Evolutionary conservation across 2,888 invertebrate species (phyloP).

Genomic region (Heliconius aoede): DNA sequence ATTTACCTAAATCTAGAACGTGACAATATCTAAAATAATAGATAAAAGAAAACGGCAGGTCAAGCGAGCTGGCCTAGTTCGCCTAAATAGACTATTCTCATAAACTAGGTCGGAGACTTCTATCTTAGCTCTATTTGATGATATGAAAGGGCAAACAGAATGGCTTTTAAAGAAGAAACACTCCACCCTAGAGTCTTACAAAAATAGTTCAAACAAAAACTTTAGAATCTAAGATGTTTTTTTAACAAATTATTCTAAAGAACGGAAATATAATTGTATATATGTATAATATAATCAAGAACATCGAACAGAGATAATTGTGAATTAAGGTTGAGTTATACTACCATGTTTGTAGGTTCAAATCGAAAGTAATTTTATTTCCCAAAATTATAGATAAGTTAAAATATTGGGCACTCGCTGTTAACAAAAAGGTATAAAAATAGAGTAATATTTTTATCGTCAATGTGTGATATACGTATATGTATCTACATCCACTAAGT

Average conservation of each 20-base stretch:
- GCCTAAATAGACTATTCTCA: slow-evolving; percentile 35
- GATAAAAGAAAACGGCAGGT: slow-evolving; percentile 13
- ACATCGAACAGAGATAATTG: background rate
- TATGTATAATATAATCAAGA: background rate
- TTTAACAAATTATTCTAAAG: background rate
- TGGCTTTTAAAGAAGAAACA: slow-evolving; percentile 10
- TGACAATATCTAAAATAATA: slow-evolving; percentile 2
- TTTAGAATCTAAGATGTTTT: background rate
- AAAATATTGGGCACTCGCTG: background rate
- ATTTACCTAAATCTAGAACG: background rate
- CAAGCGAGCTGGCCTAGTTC: slow-evolving; percentile 31
- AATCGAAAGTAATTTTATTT: background rate
- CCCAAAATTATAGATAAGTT: background rate
- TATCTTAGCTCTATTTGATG: slow-evolving; percentile 30
- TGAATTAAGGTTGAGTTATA: no score
- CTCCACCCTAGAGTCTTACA: slow-evolving; percentile 4
- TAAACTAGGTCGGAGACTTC: slow-evolving; percentile 29
- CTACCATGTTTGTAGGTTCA: no score
- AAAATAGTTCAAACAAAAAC: background rate
- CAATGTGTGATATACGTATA: no score
- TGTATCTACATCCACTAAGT: no score
- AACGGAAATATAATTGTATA: background rate
- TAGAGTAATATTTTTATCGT: no score
- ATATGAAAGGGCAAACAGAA: slow-evolving; percentile 26
- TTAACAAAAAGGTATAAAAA: background rate